Evolutionary conservation across 2,888 invertebrate genomes (phyloP).

Genomic region (Conistra vaccinii): DNA sequence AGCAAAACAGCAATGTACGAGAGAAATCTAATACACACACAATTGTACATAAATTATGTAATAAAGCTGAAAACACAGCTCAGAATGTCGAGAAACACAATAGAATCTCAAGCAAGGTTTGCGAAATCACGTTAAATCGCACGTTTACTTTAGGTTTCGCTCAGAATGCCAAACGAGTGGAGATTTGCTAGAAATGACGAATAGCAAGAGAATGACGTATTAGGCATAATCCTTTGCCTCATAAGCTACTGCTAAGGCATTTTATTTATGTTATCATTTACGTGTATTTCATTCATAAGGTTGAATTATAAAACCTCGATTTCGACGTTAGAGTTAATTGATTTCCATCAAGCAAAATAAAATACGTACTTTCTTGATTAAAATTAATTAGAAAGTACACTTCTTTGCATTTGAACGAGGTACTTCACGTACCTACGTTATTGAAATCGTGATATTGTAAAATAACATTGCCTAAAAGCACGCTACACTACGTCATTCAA

Average conservation of each 20-base stretch:
- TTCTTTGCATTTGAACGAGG: not conserved
- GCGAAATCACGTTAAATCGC: constrained; percentile 33
- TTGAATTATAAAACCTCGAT: not conserved
- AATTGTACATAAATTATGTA: constrained; percentile 34
- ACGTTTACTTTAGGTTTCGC: constrained; percentile 18
- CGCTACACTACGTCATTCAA: constrained; percentile 6
- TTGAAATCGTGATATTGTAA: constrained; percentile 28
- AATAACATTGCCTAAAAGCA: constrained; percentile 11
- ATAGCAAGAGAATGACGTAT: not conserved
- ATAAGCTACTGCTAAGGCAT: not conserved
- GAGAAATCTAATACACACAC: constrained; percentile 18
- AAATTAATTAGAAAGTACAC: not conserved
- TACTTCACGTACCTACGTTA: not conserved
- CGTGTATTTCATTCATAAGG: not conserved
- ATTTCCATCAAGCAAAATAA: not conserved
- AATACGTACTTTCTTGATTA: not conserved
- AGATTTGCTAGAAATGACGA: constrained; percentile 3
- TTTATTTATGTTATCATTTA: not conserved
- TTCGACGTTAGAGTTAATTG: not conserved
- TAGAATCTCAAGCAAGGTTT: constrained; percentile 27
- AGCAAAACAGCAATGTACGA: constrained; percentile 14
- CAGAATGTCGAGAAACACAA: constrained; percentile 10
- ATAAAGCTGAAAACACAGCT: constrained; percentile 23
- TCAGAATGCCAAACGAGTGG: not conserved
- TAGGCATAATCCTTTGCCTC: not conserved